Percentiles rank a stretch among this genome's conserved stretches.
Conservation (phyloP, 2,888 invertebrate genomes). For the Furcula furcula region DNA sequence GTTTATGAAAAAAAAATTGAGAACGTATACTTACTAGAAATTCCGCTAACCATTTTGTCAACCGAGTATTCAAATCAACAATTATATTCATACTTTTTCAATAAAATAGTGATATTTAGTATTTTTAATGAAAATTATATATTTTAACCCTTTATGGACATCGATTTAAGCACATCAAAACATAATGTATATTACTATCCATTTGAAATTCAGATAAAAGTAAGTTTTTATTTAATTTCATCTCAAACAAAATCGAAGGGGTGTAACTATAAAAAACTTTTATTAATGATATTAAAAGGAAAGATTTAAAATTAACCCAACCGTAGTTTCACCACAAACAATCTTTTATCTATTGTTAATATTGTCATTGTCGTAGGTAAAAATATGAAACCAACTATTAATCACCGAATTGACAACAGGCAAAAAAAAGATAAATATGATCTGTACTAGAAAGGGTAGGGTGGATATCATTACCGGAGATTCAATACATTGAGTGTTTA, state of each 20-base stretch:
- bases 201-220: too few relatives aligned
- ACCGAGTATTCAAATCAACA: too few relatives aligned
- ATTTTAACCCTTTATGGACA: neutral
- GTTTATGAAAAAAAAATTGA: too few relatives aligned
- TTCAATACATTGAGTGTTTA: slow-evolving; percentile 48
- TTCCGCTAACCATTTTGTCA: too few relatives aligned
- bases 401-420: slow-evolving; percentile 50
- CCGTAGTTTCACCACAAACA: slow-evolving; percentile 64
- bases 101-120: too few relatives aligned
- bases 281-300: slow-evolving; percentile 34
- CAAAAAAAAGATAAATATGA: slow-evolving; percentile 33
- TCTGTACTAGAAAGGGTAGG: slow-evolving; percentile 19
- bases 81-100: neutral
- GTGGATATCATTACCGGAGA: slow-evolving; percentile 24
- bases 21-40: too few relatives aligned
- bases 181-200: too few relatives aligned
- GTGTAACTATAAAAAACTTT: slow-evolving; percentile 45
- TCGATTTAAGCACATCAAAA: neutral
- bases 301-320: slow-evolving; percentile 46
- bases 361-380: slow-evolving; percentile 11
- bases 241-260: slow-evolving; percentile 44
- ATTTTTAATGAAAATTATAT: too few relatives aligned
- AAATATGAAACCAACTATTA: slow-evolving; percentile 51
- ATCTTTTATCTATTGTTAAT: slow-evolving; percentile 34
- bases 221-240: slow-evolving; percentile 11